Percentiles rank a stretch among this genome's conserved stretches.
These are phyloP conservation scores for Gadopsis bispinosus DNA, from an alignment of 2,797 vertebrate genomes.

Conservation along the genomic window DNA sequence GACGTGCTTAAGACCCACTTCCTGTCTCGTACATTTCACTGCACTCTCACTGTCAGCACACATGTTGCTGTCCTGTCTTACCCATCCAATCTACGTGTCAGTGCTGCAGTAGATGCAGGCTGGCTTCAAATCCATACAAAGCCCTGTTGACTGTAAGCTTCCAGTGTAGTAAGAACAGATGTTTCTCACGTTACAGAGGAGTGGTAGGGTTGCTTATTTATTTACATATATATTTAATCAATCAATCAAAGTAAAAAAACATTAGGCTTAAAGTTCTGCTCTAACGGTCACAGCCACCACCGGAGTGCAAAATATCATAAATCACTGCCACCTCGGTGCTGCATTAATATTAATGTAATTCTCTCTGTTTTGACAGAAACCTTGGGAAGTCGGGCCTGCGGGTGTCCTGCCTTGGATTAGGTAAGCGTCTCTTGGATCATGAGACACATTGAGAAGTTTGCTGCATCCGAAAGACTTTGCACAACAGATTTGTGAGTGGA, in stretches of 20 bases:
- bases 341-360: slow-evolving; percentile 55
- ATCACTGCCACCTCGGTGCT: slow-evolving; percentile 48
- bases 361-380: slow-evolving; percentile 90
- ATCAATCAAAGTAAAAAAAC: slow-evolving; percentile 10
- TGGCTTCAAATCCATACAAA: slow-evolving; percentile 47
- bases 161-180: slow-evolving; percentile 11
- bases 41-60: slow-evolving; percentile 27
- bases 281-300: slow-evolving; percentile 4
- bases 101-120: slow-evolving; percentile 29
- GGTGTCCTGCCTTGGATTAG: slow-evolving; percentile 97
- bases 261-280: background rate
- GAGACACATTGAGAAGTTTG: slow-evolving; percentile 30
- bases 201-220: slow-evolving; percentile 17
- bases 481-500: slow-evolving; percentile 13
- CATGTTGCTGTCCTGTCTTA: slow-evolving; percentile 9
- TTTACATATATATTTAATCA: background rate
- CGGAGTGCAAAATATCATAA: slow-evolving; percentile 39
- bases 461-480: slow-evolving; percentile 17
- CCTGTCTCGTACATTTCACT: slow-evolving; percentile 40
- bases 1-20: slow-evolving; percentile 58
- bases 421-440: slow-evolving; percentile 78
- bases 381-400: slow-evolving; percentile 97
- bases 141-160: slow-evolving; percentile 34
- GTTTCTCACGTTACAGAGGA: slow-evolving; percentile 14
- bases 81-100: slow-evolving; percentile 38